These are phyloP conservation scores for Prolemur simus DNA, from an alignment of 2,113 vertebrate species.

Conservation along the genomic window DNA sequence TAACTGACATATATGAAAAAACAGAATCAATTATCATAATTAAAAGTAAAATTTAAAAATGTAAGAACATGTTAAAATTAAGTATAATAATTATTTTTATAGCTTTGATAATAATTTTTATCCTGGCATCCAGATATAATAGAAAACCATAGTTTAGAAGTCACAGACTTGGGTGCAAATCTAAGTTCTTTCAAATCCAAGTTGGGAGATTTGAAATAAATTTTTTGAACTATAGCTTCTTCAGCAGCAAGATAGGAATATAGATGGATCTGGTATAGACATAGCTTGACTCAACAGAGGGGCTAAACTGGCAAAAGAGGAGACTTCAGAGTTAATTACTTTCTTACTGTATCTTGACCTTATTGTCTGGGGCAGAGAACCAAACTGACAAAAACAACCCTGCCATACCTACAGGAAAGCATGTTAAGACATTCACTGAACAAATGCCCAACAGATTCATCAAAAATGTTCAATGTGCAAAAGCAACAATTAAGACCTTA, in stretches of 20 bases:
- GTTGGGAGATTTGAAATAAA: neutral
- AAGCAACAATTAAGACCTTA: neutral
- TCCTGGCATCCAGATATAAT: neutral
- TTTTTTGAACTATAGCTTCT: neutral
- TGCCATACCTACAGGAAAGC: neutral
- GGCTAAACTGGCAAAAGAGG: neutral
- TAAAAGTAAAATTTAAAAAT: constrained; percentile 25
- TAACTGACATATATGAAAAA: neutral
- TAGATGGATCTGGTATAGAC: neutral
- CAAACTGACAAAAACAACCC: neutral
- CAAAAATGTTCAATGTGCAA: neutral
- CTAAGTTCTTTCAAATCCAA: neutral
- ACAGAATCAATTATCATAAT: neutral
- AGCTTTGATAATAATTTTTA: neutral
- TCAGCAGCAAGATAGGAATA: neutral
- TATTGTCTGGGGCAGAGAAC: neutral
- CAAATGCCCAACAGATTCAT: neutral
- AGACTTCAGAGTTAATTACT: neutral
- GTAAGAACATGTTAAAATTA: neutral
- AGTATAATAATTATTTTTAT: neutral
- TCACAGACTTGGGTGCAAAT: neutral
- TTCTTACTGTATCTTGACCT: neutral
- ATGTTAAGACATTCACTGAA: neutral
- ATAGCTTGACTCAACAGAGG: neutral
- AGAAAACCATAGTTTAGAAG: neutral